Evolutionary conservation across 2,888 invertebrate species (phyloP).

Genomic region (Xestoiulus laeticollis): DNA sequence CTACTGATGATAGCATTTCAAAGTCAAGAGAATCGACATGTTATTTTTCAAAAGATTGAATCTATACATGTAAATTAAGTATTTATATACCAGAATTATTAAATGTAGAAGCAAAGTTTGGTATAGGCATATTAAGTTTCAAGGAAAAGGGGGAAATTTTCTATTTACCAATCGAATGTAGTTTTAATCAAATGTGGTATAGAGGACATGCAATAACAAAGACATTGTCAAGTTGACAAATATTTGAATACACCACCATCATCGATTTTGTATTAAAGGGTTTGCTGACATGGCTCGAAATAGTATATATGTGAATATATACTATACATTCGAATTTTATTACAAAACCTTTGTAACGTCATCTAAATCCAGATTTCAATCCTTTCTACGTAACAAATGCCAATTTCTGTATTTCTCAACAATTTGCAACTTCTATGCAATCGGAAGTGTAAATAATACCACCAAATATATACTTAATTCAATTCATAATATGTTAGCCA

Average conservation of each 20-base stretch:
- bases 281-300: neutral
- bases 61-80: no score
- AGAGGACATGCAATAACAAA: neutral
- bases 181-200: neutral
- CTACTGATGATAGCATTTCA: neutral
- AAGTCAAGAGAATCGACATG: neutral
- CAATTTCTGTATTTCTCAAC: neutral
- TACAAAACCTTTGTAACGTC: neutral
- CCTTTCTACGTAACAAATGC: neutral
- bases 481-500: neutral
- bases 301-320: no score
- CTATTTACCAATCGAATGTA: no score
- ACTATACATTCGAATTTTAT: neutral
- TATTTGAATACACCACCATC: neutral
- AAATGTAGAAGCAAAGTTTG: no score
- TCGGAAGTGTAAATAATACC: neutral
- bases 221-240: neutral
- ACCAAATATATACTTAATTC: neutral
- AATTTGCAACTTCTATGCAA: neutral
- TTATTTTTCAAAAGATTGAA: no score
- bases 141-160: no score
- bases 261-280: neutral
- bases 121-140: no score
- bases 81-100: no score
- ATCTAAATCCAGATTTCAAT: neutral